phyloP scores from a whole-genome alignment of 2,113 vertebrate species.

The Dicerorhinus sumatrensis region DNA sequence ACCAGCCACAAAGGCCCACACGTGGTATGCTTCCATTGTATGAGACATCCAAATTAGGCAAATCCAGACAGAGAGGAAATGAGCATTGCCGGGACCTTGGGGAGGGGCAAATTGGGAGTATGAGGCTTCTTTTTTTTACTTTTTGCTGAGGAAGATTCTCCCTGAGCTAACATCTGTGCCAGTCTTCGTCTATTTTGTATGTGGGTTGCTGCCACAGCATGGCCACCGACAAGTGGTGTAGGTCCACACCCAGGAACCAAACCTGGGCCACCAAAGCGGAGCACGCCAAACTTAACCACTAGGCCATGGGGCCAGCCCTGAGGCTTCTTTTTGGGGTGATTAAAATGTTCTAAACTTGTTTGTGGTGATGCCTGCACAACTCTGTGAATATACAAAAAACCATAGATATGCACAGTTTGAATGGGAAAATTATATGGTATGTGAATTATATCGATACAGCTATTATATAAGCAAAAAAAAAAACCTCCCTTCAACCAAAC shows the following conservation, averaged over 20 bases:
- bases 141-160: too few relatives aligned
- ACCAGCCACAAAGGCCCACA: too few relatives aligned
- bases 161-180: too few relatives aligned
- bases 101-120: not conserved
- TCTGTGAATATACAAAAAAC: not conserved
- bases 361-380: not conserved
- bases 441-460: rapidly evolving
- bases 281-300: too few relatives aligned
- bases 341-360: not conserved
- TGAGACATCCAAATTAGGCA: not conserved
- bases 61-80: not conserved
- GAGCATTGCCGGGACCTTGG: not conserved
- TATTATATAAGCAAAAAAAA: rapidly evolving
- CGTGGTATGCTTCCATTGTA: not conserved
- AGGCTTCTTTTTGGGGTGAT: not conserved
- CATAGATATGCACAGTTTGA: too few relatives aligned
- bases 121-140: too few relatives aligned
- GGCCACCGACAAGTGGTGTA: too few relatives aligned
- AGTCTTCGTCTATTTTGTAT: too few relatives aligned
- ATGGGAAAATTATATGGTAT: not conserved
- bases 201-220: too few relatives aligned
- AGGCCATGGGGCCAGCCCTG: too few relatives aligned
- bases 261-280: too few relatives aligned
- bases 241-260: too few relatives aligned
- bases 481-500: not conserved